These are phyloP conservation scores for Burhinus oedicnemus DNA, from an alignment of 2,113 vertebrate genomes.

Conservation along the genomic window DNA sequence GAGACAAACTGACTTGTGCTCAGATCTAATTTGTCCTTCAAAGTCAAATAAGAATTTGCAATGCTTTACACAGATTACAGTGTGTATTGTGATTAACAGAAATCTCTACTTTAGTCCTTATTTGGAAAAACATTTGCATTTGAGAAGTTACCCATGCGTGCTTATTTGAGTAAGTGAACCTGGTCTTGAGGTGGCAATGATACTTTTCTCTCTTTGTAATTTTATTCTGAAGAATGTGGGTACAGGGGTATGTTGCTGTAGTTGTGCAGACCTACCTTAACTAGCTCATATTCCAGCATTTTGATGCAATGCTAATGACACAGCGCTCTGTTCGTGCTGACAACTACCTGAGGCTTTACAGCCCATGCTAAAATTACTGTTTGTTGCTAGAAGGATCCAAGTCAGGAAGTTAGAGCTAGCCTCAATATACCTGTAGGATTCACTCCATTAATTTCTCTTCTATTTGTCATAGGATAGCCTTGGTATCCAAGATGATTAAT, in stretches of 20 bases:
- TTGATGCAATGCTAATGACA: background rate
- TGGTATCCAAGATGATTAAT: background rate
- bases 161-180: background rate
- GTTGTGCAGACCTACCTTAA: background rate
- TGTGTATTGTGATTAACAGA: background rate
- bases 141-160: background rate
- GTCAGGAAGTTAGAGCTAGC: background rate
- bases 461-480: background rate
- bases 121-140: background rate
- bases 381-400: background rate
- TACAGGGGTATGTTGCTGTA: accelerated
- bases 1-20: background rate
- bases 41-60: background rate
- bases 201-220: background rate
- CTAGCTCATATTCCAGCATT: background rate
- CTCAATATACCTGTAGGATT: background rate
- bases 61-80: background rate
- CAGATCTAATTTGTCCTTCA: background rate
- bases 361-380: background rate
- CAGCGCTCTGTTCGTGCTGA: background rate
- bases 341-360: background rate
- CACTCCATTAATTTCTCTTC: background rate
- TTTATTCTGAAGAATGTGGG: background rate
- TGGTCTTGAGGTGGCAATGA: background rate
- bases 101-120: background rate